phyloP scores from a whole-genome alignment of 2,888 invertebrate species.

The Mechanitis mazaeus region DNA sequence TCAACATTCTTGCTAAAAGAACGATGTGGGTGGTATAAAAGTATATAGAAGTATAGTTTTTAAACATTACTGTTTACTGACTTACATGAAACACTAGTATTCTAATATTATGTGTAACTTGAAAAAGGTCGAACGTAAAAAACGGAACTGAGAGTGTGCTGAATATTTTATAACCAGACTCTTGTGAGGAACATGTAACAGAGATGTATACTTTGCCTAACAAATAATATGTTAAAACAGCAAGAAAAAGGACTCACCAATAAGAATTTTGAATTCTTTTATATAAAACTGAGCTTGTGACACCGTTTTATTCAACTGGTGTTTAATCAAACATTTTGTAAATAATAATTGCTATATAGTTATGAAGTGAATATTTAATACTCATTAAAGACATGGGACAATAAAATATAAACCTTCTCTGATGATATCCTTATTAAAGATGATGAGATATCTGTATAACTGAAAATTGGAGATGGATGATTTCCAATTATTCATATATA shows the following conservation, averaged over 20 bases:
- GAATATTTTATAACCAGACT: slow-evolving; percentile 58
- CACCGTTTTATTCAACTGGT: slow-evolving; percentile 23
- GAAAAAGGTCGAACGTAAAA: slow-evolving; percentile 51
- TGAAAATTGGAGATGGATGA: no score
- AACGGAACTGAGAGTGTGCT: slow-evolving; percentile 54
- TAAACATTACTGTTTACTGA: no score
- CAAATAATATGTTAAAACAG: slow-evolving; percentile 41
- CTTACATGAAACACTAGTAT: not conserved
- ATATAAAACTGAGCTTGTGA: slow-evolving; percentile 22
- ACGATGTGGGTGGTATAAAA: no score
- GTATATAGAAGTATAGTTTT: no score
- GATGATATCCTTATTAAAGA: no score
- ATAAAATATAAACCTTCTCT: no score
- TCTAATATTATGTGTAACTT: slow-evolving; percentile 35
- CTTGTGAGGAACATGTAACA: slow-evolving; percentile 48
- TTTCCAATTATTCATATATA: no score
- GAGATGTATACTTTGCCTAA: slow-evolving; percentile 46
- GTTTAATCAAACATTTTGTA: slow-evolving; percentile 17
- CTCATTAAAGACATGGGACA: no score
- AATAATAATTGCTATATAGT: no score
- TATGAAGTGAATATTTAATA: no score
- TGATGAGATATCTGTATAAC: no score
- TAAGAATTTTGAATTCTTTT: slow-evolving; percentile 39
- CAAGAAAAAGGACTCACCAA: slow-evolving; percentile 24
- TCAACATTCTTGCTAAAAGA: no score